phyloP scores from a whole-genome alignment of 1,140 invertebrate species.

The Lordiphosa stackelbergi region DNA sequence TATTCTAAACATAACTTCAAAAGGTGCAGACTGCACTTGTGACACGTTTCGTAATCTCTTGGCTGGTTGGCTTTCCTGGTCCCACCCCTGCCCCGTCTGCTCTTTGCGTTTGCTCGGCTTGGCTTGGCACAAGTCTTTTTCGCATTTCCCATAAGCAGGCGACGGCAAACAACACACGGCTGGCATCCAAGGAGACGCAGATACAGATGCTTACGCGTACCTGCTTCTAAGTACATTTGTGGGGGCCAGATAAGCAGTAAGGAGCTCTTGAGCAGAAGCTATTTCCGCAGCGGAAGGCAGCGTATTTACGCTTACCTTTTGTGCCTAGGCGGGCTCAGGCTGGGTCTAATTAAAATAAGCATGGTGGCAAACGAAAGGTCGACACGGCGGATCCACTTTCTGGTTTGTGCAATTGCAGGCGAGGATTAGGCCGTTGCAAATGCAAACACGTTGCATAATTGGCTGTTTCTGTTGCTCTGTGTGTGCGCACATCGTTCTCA shows the following conservation, averaged over 20 bases:
- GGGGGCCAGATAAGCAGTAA: constrained; percentile 6
- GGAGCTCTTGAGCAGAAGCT: constrained; percentile 58
- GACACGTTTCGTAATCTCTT: constrained; percentile 74
- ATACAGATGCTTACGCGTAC: constrained; percentile 57
- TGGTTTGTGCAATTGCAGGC: constrained; percentile 17
- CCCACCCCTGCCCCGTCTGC: no score
- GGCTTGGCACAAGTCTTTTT: constrained; percentile 45
- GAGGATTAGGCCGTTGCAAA: constrained; percentile 17
- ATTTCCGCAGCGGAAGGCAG: constrained; percentile 64
- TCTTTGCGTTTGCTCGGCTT: constrained; percentile 2
- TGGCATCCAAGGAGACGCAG: constrained; percentile 38
- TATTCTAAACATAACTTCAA: constrained; percentile 73
- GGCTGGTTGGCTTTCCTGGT: constrained; percentile 18
- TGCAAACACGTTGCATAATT: constrained; percentile 67
- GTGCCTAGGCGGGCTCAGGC: constrained; percentile 22
- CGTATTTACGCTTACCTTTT: constrained; percentile 49
- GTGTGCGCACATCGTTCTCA: constrained; percentile 68
- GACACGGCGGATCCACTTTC: constrained; percentile 20
- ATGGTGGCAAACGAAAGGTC: constrained; percentile 29
- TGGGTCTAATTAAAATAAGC: constrained; percentile 48
- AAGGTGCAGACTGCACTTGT: constrained; percentile 73
- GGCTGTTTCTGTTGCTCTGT: constrained; percentile 61
- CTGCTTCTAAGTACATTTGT: constrained; percentile 52
- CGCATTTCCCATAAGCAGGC: constrained; percentile 58
- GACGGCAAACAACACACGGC: constrained; percentile 20